Base-by-base conservation (phyloP, 2,113 vertebrate species). In the Acanthisitta chloris region DNA sequence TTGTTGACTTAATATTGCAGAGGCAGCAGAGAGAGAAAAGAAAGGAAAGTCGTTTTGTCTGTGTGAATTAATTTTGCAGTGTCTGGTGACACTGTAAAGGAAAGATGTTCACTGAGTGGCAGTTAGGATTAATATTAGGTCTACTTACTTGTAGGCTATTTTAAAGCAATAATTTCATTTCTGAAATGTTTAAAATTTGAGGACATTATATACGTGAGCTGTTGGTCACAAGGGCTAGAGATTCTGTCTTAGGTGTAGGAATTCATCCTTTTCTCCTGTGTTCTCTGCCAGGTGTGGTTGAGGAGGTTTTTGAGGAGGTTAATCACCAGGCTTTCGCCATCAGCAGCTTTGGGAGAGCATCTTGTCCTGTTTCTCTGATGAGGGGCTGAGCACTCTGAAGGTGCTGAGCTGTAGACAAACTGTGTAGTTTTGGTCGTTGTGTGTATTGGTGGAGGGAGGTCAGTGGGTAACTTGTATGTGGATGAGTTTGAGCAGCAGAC, bases 1-100 rank as follows among this genome's bases (percentile, higher is more conserved):
- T 62, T 94, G 82, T 96, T 95, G 93, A 78, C 38, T 89, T 95
- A 88, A 90, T 93, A 33, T 78, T 90, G 58, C 82, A 62, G 90
- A 94, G 62, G 45, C 64, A 84, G 49, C 38, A 55, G 58, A 89
- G 65, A 92, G 84, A 86, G 80, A 49, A 86, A 79, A 86, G 62
- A 42, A 49, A 62, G 64, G 66, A 62, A 45, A 6, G 2, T 74
- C 13, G 0, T 52, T 95, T 67, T 88, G 82, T 79, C 52, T 94
- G 79, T 3, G 4, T 69, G 76, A 81, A 58, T 95, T 95, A 83
- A 86, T 54, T 90, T 77, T 77, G 17, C 43, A 29, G 61, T 5
- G 3, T 66, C 78, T 29, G 24, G 49, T 81, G 70, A 31, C 45
- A 14, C 67, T 62, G 42, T 36, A 24, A 48, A 88, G 78, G 79